A percentile compares a stretch with the other conserved stretches of the same genome.
phyloP scores from a whole-genome alignment of 2,797 vertebrate species.

The Garrulus glandarius region DNA sequence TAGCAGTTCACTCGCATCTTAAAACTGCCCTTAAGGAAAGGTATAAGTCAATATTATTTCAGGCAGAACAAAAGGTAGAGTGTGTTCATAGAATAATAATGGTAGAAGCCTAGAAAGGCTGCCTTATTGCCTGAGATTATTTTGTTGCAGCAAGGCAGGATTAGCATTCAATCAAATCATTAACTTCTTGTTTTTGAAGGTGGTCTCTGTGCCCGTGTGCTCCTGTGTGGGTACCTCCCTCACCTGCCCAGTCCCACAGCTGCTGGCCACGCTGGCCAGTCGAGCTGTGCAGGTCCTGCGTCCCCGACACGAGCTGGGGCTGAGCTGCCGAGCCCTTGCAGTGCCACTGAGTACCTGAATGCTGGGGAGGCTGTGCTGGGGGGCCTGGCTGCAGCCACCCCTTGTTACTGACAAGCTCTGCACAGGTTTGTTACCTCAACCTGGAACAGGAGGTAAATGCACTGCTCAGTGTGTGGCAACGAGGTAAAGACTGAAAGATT shows the following conservation, averaged over 20 bases:
- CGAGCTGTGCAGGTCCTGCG: neutral
- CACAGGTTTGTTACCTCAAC: fast-evolving
- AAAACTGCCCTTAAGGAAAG: neutral
- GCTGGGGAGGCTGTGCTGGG: neutral
- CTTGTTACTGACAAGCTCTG: neutral
- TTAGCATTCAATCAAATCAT: fast-evolving
- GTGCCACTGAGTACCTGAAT: neutral
- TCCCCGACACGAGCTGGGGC: neutral
- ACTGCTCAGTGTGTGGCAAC: neutral
- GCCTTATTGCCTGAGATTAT: neutral
- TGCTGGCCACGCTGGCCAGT: neutral
- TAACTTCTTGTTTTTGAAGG: neutral
- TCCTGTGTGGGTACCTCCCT: neutral
- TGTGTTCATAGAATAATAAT: neutral
- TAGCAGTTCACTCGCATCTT: neutral
- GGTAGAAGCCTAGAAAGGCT: neutral
- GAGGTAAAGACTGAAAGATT: neutral
- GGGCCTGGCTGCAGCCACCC: neutral
- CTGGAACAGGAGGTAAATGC: neutral
- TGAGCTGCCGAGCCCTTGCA: neutral
- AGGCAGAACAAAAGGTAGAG: neutral
- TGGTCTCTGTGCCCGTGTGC: neutral
- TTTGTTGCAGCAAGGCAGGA: neutral
- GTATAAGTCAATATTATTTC: slow-evolving; percentile 3
- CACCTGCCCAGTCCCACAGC: neutral